These are phyloP conservation scores for Drosophila orosa DNA, from an alignment of 1,140 invertebrate genomes.

Conservation along the genomic window DNA sequence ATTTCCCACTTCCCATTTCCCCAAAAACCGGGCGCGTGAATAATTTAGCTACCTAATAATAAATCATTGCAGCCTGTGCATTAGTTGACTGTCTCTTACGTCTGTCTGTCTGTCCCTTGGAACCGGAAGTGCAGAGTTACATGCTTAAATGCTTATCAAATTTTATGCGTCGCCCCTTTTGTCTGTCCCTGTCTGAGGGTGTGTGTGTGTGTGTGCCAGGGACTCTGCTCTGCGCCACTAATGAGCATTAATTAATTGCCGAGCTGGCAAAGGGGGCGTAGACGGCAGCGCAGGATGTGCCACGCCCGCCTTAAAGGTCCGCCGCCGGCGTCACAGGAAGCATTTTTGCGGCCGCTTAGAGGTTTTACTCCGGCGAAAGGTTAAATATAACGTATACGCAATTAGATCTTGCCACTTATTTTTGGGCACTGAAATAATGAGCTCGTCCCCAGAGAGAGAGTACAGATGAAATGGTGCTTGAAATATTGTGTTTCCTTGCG, in stretches of 20 bases:
- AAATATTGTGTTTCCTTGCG: background rate
- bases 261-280: conserved; percentile 26
- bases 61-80: conserved; percentile 77
- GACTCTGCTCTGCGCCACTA: conserved; percentile 51
- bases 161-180: conserved; percentile 65
- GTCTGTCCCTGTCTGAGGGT: background rate
- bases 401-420: conserved; percentile 4
- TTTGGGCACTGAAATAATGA: conserved; percentile 7
- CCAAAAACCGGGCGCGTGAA: conserved; percentile 64
- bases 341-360: conserved; percentile 23
- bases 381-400: conserved; percentile 9
- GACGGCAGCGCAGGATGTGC: conserved; percentile 16
- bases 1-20: background rate
- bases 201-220: conserved; percentile 12
- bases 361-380: conserved; percentile 15
- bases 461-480: background rate
- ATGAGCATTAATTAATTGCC: conserved; percentile 81
- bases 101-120: conserved; percentile 34
- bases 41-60: conserved; percentile 82
- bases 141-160: conserved; percentile 83
- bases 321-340: background rate
- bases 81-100: conserved; percentile 51
- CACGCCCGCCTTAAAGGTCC: conserved; percentile 46
- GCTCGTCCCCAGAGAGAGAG: background rate
- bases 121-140: conserved; percentile 76